These are phyloP conservation scores for Mallateleia sp. DNA, from an alignment of 2,888 invertebrate species.

Conservation along the genomic window DNA sequence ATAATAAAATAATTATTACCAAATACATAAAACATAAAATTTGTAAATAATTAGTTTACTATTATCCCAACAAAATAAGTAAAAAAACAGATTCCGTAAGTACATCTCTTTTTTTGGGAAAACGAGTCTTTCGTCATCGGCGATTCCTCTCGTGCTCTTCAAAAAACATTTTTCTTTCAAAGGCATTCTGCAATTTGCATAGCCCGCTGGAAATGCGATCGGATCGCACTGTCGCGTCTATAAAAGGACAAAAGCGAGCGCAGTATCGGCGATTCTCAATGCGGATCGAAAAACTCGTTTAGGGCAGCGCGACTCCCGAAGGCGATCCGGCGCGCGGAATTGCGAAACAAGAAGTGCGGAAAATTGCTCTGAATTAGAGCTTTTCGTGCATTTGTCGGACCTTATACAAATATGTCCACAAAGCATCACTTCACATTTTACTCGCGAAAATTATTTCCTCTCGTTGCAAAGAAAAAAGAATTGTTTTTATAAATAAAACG, in stretches of 20 bases:
- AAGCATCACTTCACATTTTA: slow-evolving; percentile 49
- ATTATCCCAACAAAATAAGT: too few relatives aligned
- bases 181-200: slow-evolving; percentile 65
- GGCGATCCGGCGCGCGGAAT: slow-evolving; percentile 54
- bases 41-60: too few relatives aligned
- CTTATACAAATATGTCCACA: slow-evolving; percentile 48
- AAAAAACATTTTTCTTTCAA: slow-evolving; percentile 49
- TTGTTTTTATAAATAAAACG: too few relatives aligned
- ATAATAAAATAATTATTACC: too few relatives aligned
- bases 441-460: too few relatives aligned
- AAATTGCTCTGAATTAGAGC: slow-evolving; percentile 62
- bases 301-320: slow-evolving; percentile 54
- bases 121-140: slow-evolving; percentile 86
- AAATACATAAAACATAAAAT: too few relatives aligned
- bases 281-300: slow-evolving; percentile 75
- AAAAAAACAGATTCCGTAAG: too few relatives aligned
- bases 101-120: too few relatives aligned
- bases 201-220: slow-evolving; percentile 62
- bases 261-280: slow-evolving; percentile 80
- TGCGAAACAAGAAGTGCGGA: slow-evolving; percentile 66
- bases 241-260: slow-evolving; percentile 69
- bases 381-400: slow-evolving; percentile 17
- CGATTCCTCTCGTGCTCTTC: background rate
- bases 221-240: slow-evolving; percentile 47
- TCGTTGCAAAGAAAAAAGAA: too few relatives aligned